phyloP scores from a whole-genome alignment of 2,888 invertebrate species.

The Pollenia griseotomentosa region DNA sequence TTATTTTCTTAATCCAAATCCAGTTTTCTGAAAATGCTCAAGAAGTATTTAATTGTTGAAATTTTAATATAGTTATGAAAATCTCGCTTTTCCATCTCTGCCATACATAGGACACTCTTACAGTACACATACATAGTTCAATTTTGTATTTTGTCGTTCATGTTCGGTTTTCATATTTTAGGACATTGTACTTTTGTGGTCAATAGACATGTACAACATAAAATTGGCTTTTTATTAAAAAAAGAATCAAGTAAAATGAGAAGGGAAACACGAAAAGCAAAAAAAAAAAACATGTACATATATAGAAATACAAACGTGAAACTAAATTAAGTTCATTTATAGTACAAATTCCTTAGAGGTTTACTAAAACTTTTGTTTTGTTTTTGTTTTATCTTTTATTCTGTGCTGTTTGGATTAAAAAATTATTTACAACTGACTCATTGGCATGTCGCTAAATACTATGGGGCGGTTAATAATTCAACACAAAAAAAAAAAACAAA shows the following conservation, averaged over 20 bases:
- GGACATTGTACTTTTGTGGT: slow-evolving; percentile 72
- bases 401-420: slow-evolving; percentile 45
- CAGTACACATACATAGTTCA: not conserved
- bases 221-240: slow-evolving; percentile 37
- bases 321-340: slow-evolving; percentile 66
- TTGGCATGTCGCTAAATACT: slow-evolving; percentile 54
- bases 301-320: slow-evolving; percentile 15
- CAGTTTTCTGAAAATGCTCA: too few relatives aligned
- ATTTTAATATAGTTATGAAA: not conserved
- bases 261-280: slow-evolving; percentile 15
- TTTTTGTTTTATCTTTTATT: slow-evolving; percentile 9
- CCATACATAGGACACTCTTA: not conserved
- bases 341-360: slow-evolving; percentile 66
- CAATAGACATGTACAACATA: slow-evolving; percentile 53
- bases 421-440: slow-evolving; percentile 61
- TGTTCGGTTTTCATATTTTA: slow-evolving; percentile 53
- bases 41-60: not conserved
- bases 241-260: slow-evolving; percentile 15
- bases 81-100: slow-evolving; percentile 30
- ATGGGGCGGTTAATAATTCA: slow-evolving; percentile 59
- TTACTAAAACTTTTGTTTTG: slow-evolving; percentile 52
- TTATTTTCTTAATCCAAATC: too few relatives aligned
- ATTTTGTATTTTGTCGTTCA: slow-evolving; percentile 14
- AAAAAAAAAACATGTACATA: not conserved
- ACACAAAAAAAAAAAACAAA: slow-evolving; percentile 30